Percentiles rank a stretch among this genome's conserved stretches.
phyloP scores from a whole-genome alignment of 2,113 vertebrate genomes.

The Odontesthes bonariensis region DNA sequence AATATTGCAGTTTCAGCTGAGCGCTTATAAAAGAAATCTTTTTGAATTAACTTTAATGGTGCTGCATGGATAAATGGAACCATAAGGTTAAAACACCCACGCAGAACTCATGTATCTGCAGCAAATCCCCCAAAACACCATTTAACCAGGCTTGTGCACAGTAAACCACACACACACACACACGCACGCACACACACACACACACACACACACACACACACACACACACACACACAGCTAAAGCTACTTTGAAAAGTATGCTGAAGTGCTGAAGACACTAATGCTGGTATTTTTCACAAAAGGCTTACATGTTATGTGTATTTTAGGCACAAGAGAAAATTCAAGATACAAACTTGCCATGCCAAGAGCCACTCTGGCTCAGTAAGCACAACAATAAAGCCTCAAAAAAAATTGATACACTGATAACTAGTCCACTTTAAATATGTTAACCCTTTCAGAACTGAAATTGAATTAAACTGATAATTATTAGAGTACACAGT shows the following conservation, averaged over 20 bases:
- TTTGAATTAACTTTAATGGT: conserved; percentile 47
- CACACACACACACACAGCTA: neutral
- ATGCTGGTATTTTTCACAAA: conserved; percentile 11
- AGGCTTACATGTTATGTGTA: neutral
- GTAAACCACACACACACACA: neutral
- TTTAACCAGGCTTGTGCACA: conserved; percentile 10
- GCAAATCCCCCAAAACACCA: conserved; percentile 42
- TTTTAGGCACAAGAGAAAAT: conserved; percentile 24
- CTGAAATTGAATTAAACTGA: too few relatives aligned
- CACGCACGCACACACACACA: neutral
- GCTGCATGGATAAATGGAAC: conserved; percentile 25
- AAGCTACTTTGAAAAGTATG: neutral
- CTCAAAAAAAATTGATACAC: conserved; percentile 5
- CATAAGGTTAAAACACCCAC: conserved; percentile 53
- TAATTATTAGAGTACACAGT: too few relatives aligned
- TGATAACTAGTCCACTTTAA: neutral
- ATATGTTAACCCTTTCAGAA: too few relatives aligned
- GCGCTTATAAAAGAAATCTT: conserved; percentile 16
- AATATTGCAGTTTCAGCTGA: conserved; percentile 4
- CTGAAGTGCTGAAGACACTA: conserved; percentile 9
- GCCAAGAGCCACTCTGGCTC: conserved; percentile 33
- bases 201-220: neutral
- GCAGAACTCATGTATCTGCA: conserved; percentile 16
- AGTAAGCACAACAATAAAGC: conserved; percentile 4
- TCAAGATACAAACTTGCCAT: conserved; percentile 43